Evolutionary conservation across 2,113 vertebrate genomes (phyloP).

Genomic region (Syngnathus floridae): DNA sequence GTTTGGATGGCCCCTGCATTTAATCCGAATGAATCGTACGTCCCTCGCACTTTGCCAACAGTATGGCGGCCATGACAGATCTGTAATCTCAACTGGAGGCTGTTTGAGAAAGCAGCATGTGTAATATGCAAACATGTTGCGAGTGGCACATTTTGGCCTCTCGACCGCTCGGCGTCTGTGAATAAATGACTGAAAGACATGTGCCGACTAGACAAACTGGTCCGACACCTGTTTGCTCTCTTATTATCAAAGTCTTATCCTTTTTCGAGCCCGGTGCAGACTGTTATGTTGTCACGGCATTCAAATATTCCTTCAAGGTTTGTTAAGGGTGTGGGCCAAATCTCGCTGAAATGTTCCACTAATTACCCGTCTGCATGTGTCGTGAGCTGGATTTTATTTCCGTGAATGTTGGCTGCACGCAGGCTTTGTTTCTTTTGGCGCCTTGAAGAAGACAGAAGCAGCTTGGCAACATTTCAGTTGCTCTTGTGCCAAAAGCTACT

Average conservation of each 20-base stretch:
- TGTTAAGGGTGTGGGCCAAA: constrained; percentile 27
- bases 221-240: constrained; percentile 30
- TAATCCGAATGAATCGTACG: constrained; percentile 5
- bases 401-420: constrained; percentile 14
- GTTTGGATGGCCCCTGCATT: not conserved
- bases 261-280: constrained; percentile 8
- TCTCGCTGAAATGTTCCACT: constrained; percentile 15
- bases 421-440: constrained; percentile 23
- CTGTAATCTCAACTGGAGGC: constrained; percentile 18
- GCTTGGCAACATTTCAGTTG: constrained; percentile 67
- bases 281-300: constrained; percentile 21
- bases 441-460: constrained; percentile 23
- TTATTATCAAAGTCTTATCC: constrained; percentile 31
- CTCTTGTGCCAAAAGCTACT: constrained; percentile 62
- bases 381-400: constrained; percentile 6
- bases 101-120: constrained; percentile 38
- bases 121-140: constrained; percentile 35
- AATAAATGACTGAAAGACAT: constrained; percentile 40
- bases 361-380: constrained; percentile 24
- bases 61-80: not conserved
- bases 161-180: constrained; percentile 35
- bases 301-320: constrained; percentile 16
- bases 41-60: not conserved
- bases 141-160: constrained; percentile 30
- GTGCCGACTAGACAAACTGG: constrained; percentile 39